These are phyloP conservation scores for Gila robusta DNA, from an alignment of 2,797 vertebrate species.

Conservation along the genomic window DNA sequence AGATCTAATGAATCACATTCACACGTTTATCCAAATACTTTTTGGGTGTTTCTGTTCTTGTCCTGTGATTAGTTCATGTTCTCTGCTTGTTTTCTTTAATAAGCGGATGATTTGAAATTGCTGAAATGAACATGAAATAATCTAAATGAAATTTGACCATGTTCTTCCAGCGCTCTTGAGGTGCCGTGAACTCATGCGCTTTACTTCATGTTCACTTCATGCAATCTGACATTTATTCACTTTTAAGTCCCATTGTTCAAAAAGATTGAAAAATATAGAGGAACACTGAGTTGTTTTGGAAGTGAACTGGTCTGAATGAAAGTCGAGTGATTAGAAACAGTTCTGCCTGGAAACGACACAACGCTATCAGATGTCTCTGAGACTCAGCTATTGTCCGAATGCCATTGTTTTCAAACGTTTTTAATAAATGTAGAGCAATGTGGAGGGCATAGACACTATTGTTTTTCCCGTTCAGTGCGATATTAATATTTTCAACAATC, in stretches of 20 bases:
- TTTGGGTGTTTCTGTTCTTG: not conserved
- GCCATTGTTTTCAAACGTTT: conserved; percentile 34
- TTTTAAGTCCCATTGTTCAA: not conserved
- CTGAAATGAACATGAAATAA: not conserved
- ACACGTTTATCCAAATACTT: not conserved
- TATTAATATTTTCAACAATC: conserved; percentile 25
- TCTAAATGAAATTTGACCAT: not conserved
- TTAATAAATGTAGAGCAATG: conserved; percentile 28
- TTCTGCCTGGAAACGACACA: conserved; percentile 47
- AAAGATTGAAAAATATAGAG: conserved; percentile 5
- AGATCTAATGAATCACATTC: not conserved
- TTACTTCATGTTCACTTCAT: not conserved
- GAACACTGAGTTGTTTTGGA: conserved; percentile 15
- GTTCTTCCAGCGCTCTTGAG: not conserved
- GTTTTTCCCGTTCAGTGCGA: conserved; percentile 34
- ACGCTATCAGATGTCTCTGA: conserved; percentile 45
- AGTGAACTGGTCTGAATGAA: conserved; percentile 23
- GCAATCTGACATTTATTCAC: not conserved
- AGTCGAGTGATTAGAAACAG: conserved; percentile 51
- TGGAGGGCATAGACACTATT: not conserved
- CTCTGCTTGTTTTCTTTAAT: not conserved
- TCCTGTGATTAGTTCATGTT: not conserved
- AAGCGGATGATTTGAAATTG: not conserved
- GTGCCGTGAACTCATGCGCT: not conserved
- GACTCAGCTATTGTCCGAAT: conserved; percentile 16